These are phyloP conservation scores for silkworm (Bombyx mori) DNA, from an alignment of 1,140 invertebrate genomes.

Conservation along the genomic window DNA sequence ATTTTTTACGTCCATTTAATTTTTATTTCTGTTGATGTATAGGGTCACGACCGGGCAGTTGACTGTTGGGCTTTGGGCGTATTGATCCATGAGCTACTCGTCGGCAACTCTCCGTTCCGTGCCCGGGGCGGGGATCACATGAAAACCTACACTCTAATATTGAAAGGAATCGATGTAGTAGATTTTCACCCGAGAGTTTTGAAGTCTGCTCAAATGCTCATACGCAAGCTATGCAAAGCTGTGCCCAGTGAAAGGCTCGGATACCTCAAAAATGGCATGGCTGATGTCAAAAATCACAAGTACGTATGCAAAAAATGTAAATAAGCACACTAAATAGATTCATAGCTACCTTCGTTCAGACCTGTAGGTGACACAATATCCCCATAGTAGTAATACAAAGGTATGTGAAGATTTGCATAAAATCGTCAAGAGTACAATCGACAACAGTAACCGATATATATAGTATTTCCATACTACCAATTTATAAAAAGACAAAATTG, in stretches of 20 bases:
- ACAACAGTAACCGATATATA: too few relatives aligned
- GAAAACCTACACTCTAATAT: conserved; percentile 97
- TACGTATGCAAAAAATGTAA: conserved; percentile 56
- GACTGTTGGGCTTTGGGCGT: conserved; percentile 97
- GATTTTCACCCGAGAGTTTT: conserved; percentile 86
- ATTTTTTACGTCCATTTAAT: neutral
- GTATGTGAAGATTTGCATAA: too few relatives aligned
- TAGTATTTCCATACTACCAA: too few relatives aligned
- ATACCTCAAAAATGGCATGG: conserved; percentile 90
- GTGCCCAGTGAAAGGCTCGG: conserved; percentile 94
- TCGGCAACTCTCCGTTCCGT: conserved; percentile 95
- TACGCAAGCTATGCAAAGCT: conserved; percentile 90
- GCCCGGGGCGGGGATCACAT: conserved; percentile 89
- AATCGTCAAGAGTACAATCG: too few relatives aligned
- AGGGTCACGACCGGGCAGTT: conserved; percentile 91
- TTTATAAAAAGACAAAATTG: too few relatives aligned
- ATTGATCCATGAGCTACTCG: conserved; percentile 91
- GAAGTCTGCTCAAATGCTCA: conserved; percentile 85
- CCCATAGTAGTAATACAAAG: too few relatives aligned
- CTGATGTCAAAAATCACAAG: conserved; percentile 94
- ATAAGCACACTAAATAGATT: too few relatives aligned
- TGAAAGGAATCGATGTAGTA: conserved; percentile 92
- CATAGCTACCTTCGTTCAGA: too few relatives aligned
- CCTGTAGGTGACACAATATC: too few relatives aligned
- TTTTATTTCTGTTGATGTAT: conserved; percentile 19